Base-by-base conservation (phyloP, 2,113 vertebrate species). In the Clinocottus analis region DNA sequence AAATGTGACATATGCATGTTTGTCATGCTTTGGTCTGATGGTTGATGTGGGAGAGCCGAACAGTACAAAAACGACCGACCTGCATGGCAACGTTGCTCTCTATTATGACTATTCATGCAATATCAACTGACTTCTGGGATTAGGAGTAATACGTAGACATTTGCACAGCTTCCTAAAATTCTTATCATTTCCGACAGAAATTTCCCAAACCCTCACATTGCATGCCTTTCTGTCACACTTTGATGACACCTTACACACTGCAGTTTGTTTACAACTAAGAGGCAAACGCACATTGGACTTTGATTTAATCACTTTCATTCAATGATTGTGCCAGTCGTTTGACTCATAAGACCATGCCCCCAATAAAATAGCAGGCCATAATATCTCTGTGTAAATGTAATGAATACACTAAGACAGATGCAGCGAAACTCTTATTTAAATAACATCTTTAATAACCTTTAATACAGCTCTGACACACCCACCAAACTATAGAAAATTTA, bases 1-100 rank as follows among this genome's bases (percentile, higher is more conserved):
- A 68, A 69, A 61, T 78, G 33, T 71, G 84, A 63, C 61, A 85
- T 85, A 80, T 87, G 75, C 56, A 82, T 86, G 64, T 67, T 66
- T 72, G 41, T 80, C 60, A 56, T 43, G 25, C 27, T 79, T 60
- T 51, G 75, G 39, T 73, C 49, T 43, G 3, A 14, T 53, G 39
- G 39, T 73, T 60, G 67, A 79, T 63, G 13, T 58, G 13, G 77
- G 23, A 72, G 23, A 61, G 45, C 27, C 63, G 23, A 64, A 35
- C 55, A 67, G 45, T 12, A 29, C 23, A 76, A 43, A 21, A 72
- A 29, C 33, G n/a, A 64, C 3, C 2, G 63, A 75, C 35, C 19
- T 74, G 31, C 51, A 19, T 35, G 67, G 10, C 21, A 33, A 29
- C 45, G 71, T 49, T 72, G n/a, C 65, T 8, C 16, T 23, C 17